Percentiles rank a stretch among this genome's conserved stretches.
These are phyloP conservation scores for Netelia virgata DNA, from an alignment of 2,888 invertebrate genomes.

Conservation along the genomic window DNA sequence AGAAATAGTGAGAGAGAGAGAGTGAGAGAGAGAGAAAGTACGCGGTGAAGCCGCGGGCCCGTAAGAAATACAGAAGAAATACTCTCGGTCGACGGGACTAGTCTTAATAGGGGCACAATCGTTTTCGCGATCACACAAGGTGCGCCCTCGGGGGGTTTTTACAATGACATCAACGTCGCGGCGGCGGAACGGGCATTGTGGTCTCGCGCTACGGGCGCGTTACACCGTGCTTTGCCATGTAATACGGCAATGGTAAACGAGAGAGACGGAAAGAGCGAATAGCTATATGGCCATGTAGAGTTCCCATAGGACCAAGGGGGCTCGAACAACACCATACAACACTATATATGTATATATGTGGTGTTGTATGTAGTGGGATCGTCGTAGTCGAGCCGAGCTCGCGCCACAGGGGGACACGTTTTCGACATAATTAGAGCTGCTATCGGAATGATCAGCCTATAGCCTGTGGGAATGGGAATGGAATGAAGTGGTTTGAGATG, in stretches of 20 bases:
- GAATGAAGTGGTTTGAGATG: constrained; percentile 54
- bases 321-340: constrained; percentile 18
- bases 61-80: constrained; percentile 64
- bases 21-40: background rate
- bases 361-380: constrained; percentile 41
- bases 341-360: too few relatives aligned
- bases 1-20: constrained; percentile 5
- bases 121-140: constrained; percentile 80
- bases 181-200: constrained; percentile 75
- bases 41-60: constrained; percentile 25
- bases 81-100: constrained; percentile 59
- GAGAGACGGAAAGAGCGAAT: constrained; percentile 15
- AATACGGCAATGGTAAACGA: constrained; percentile 57
- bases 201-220: constrained; percentile 74
- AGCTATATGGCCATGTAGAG: constrained; percentile 33
- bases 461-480: constrained; percentile 60
- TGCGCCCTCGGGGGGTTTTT: constrained; percentile 71
- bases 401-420: constrained; percentile 75
- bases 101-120: constrained; percentile 80
- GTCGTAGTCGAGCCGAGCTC: constrained; percentile 64
- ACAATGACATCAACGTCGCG: constrained; percentile 80
- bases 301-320: constrained; percentile 66
- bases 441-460: constrained; percentile 82
- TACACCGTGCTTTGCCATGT: constrained; percentile 63
- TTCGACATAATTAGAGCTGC: constrained; percentile 82